Base-by-base conservation (phyloP, 2,113 vertebrate species). In the Tinamus guttatus region DNA sequence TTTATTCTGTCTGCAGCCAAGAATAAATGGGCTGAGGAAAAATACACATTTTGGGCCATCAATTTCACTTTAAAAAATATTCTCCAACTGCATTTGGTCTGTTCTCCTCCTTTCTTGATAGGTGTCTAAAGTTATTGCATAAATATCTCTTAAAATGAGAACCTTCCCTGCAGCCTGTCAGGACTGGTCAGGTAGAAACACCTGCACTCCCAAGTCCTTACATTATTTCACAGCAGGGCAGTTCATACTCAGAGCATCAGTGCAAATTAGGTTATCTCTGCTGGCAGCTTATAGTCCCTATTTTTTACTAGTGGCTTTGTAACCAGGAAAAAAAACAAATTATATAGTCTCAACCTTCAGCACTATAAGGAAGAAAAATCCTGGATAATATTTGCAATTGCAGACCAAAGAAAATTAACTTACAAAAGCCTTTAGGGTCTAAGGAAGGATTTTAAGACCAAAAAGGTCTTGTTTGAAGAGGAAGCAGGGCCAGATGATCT, bases 91-190 rank as follows among this genome's bases (percentile, higher is more conserved):
- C 7, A 13, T 17, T 71, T 54, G 34, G 51, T 77, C 73, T 85
- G n/a, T 64, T 68, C 52, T 68, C 40, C 5, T 24, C 13, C 9
- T 71, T 19, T 43, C 54, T 41, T 52, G 28, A 63, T 41, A 11
- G 3, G 9, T 51, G 34, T 64, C 67, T 63, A 64, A 76, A 89
- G 47, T 27, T 45, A 25, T 1, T 20, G 6, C 36, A 43, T 36
- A 71, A 73, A 62, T 6, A 34, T 81, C 68, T 28, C 34, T 58
- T 34, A n/a, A 2, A 17, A 16, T 43, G 27, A 85, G 58, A 12
- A n/a, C 1, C 1, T 32, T 36, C 49, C 40, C 49, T 69, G 56
- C 36, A 45, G 34, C 43, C 64, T 52, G 63, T n/a, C 1, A 0
- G 52, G 41, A 56, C 58, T n/a, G 6, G 10, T 40, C 59, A 49